A percentile compares a stretch with the other conserved stretches of the same genome.
phyloP scores from a whole-genome alignment of 1,140 invertebrate genomes.

The Dreissena polymorpha region DNA sequence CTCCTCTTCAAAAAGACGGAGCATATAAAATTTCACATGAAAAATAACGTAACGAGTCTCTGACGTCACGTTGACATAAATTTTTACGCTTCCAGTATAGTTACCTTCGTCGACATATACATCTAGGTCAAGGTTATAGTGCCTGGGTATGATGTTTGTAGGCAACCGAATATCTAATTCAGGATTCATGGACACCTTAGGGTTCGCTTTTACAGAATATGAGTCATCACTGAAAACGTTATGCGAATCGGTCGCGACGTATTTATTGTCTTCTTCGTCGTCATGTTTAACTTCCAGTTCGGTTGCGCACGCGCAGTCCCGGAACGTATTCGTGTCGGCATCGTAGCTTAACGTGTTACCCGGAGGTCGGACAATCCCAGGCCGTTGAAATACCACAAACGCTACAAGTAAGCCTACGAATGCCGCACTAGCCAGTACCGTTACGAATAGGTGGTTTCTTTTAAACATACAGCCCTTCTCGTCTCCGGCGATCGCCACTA shows the following conservation, averaged over 20 bases:
- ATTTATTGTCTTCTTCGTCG: too few species aligned
- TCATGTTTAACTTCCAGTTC: too few species aligned
- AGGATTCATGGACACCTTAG: not conserved
- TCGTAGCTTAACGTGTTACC: not conserved
- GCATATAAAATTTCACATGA: slow-evolving; percentile 50
- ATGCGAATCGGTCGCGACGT: too few species aligned
- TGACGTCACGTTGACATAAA: slow-evolving; percentile 47
- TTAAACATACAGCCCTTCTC: slow-evolving; percentile 33
- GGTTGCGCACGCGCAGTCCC: too few species aligned
- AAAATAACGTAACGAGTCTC: slow-evolving; percentile 62
- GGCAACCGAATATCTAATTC: slow-evolving; percentile 63
- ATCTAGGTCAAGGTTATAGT: slow-evolving; percentile 63
- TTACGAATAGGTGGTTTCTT: slow-evolving; percentile 14
- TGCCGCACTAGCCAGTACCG: slow-evolving; percentile 11
- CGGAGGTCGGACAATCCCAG: not conserved
- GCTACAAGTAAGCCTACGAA: slow-evolving; percentile 10
- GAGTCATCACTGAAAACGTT: too few species aligned
- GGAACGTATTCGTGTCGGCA: too few species aligned
- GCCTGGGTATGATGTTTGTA: slow-evolving; percentile 59
- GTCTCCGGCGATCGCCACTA: slow-evolving; percentile 28
- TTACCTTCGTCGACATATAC: slow-evolving; percentile 56
- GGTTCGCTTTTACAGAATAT: too few species aligned
- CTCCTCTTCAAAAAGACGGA: not conserved
- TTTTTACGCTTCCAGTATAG: slow-evolving; percentile 64
- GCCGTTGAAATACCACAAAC: slow-evolving; percentile 12